A percentile compares a stretch with the other conserved stretches of the same genome.
phyloP scores from a whole-genome alignment of 2,888 invertebrate genomes.

The Nomada flava region DNA sequence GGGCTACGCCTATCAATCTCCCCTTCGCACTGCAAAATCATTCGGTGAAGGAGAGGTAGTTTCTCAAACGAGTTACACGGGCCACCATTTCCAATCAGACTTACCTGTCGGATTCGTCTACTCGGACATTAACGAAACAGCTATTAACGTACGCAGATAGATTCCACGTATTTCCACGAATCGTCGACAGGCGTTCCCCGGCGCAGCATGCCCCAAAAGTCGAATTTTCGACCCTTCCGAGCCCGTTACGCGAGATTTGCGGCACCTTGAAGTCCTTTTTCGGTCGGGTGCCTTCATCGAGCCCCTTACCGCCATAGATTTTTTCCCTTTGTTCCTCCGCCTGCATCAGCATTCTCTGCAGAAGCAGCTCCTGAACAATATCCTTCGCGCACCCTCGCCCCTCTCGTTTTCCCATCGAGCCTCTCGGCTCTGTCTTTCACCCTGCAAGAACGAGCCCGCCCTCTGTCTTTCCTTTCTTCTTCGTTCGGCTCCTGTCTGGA shows the following conservation, averaged over 20 bases:
- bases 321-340: constrained; percentile 52
- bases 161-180: background rate
- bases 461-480: constrained; percentile 40
- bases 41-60: no score
- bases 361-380: constrained; percentile 37
- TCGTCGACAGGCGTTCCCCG: background rate
- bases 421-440: background rate
- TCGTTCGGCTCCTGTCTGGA: constrained; percentile 59
- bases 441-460: constrained; percentile 24
- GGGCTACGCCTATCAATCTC: no score
- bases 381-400: constrained; percentile 12
- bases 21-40: no score
- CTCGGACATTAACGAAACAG: background rate
- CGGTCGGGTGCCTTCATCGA: constrained; percentile 44
- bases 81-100: no score
- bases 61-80: no score
- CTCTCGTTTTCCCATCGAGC: constrained; percentile 16
- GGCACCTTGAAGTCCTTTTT: constrained; percentile 53
- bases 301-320: background rate
- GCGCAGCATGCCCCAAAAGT: background rate
- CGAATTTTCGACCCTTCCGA: constrained; percentile 67
- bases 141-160: background rate
- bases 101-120: no score
- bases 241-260: constrained; percentile 56
- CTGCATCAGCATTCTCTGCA: background rate